These are phyloP conservation scores for Callocephalon fimbriatum DNA, from an alignment of 2,113 vertebrate species.

Conservation along the genomic window DNA sequence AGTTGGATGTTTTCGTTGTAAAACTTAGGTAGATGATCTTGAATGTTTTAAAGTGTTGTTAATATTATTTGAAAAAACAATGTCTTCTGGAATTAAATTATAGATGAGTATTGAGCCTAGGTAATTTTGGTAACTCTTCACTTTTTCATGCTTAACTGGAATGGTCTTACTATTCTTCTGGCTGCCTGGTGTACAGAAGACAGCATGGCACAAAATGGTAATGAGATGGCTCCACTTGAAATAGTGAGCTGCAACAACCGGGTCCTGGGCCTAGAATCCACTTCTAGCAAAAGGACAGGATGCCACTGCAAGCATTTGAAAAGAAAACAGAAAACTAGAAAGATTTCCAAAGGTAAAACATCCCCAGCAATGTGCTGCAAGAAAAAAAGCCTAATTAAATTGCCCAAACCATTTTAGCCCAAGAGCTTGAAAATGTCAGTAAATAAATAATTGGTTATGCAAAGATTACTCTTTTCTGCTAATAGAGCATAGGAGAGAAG, in stretches of 20 bases:
- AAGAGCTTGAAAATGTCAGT: neutral
- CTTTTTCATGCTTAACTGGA: neutral
- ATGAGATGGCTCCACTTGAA: neutral
- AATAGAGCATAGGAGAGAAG: neutral
- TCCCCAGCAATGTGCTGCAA: neutral
- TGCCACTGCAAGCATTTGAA: neutral
- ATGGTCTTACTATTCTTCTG: neutral
- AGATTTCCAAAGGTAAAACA: neutral
- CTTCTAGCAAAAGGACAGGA: neutral
- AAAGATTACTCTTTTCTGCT: conserved; percentile 14
- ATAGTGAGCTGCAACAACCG: neutral
- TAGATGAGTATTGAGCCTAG: neutral
- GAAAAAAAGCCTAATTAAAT: conserved; percentile 8
- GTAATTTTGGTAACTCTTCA: neutral
- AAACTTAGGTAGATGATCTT: neutral
- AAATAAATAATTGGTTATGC: conserved; percentile 47
- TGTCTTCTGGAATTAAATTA: neutral
- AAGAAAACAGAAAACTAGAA: neutral
- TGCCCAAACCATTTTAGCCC: neutral
- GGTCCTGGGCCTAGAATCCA: neutral
- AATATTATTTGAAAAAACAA: neutral
- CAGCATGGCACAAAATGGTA: neutral
- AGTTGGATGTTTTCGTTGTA: neutral
- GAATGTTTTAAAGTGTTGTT: neutral
- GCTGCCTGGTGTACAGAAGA: neutral